Percentiles rank a stretch among this genome's conserved stretches.
Evolutionary conservation across 2,113 vertebrate genomes (phyloP).

Genomic region (Ptilorrhoa leucosticta): DNA sequence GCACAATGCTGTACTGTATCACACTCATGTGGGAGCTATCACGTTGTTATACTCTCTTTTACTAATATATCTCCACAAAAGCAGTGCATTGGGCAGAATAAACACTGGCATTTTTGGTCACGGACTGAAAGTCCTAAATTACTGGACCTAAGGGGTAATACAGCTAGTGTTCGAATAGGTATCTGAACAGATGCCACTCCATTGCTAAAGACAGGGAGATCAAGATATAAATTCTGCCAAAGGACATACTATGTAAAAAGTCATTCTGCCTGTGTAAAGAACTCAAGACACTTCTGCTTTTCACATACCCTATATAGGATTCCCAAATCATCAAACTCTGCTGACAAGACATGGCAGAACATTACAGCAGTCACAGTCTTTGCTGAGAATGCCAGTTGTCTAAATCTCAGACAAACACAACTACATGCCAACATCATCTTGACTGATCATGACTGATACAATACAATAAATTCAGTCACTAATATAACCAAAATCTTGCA

Average conservation of each 20-base stretch:
- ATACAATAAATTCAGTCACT: neutral
- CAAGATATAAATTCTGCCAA: neutral
- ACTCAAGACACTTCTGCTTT: neutral
- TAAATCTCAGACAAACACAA: neutral
- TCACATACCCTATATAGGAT: neutral
- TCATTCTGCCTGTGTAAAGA: neutral
- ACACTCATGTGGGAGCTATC: neutral
- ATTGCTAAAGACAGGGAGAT: neutral
- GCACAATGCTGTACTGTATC: neutral
- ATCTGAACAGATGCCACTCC: neutral
- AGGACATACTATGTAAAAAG: neutral
- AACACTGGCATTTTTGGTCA: neutral
- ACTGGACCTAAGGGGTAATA: neutral
- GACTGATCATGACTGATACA: neutral
- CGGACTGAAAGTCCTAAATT: neutral
- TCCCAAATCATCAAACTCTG: neutral
- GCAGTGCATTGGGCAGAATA: neutral
- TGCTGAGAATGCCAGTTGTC: neutral
- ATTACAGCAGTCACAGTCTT: neutral
- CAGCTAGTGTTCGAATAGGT: neutral
- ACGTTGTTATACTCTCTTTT: neutral
- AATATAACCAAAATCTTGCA: neutral
- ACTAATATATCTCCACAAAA: neutral
- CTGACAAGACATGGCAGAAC: neutral
- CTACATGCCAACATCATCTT: neutral